Evolutionary conservation across 1,140 invertebrate species (phyloP), one percentile per base, ranked within the genome.

Genomic region (Stratiolaelaps scimitus): DNA sequence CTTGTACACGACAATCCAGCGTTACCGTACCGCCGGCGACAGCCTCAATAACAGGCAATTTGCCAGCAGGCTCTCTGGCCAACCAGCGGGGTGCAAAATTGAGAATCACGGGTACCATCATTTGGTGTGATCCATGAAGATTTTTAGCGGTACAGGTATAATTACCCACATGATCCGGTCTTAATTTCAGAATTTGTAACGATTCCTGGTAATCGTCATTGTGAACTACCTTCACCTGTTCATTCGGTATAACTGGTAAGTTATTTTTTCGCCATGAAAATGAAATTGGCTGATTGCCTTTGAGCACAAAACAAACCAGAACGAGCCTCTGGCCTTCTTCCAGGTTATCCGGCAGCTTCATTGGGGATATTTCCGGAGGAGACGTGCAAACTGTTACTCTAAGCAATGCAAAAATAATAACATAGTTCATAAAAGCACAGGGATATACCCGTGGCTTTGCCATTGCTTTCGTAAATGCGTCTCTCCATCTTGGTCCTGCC

Each of bases 21-120:
- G 26, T 34, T 6, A 60, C 53, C 2, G 20, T 19, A 20, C 34
- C 10, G 15, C 53, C 53, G 23, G 53, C 53, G 15, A 20, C 20
- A 15, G 26, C 53, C 15, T 20, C 20, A 26, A 60, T 23, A 26
- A 15, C 20, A 29, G 4, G 17, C 4, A 4, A 4, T 6, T 23
- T 60, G 4, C 34, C 34, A 40, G 10, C 34, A 40, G 34, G 10
- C 34, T 40, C 34, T 13, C 26, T 29, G 15, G 17, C 4, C 26
- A 60, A 23, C 53, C 53, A 60, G 34, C 15, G 15, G 2, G 53
- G 23, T 15, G 64, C 81, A 86, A 84, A 84, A 78, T 86, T 84
- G 69, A 87, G 82, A 73, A 82, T 80, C 72, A 87, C 77, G 71
- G 77, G 77, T 76, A 80, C 80, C 74, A 80, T 79, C 75, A 81